phyloP scores from a whole-genome alignment of 2,113 vertebrate species.

The Sorex araneus region DNA sequence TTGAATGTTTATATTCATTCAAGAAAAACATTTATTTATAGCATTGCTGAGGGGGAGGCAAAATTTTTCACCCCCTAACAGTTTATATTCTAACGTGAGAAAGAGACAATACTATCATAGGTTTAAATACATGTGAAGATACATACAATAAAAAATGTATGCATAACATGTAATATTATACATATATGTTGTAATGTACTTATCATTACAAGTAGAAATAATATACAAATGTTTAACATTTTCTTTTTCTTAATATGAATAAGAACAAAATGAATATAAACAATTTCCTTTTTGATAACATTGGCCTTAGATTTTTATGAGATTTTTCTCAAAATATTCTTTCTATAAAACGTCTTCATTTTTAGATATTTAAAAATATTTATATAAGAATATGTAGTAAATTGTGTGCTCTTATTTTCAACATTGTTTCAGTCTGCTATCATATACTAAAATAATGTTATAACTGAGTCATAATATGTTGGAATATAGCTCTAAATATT shows the following conservation, averaged over 20 bases:
- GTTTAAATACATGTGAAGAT: neutral
- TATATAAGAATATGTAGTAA: neutral
- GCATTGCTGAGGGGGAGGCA: neutral
- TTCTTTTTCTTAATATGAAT: constrained; percentile 11
- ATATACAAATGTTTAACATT: neutral
- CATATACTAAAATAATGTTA: constrained; percentile 61
- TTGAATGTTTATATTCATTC: neutral
- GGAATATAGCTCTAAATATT: too few species aligned
- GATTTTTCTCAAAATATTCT: constrained; percentile 43
- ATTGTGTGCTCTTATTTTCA: constrained; percentile 51
- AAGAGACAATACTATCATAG: neutral
- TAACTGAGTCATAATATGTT: constrained; percentile 71
- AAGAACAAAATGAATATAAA: constrained; percentile 34
- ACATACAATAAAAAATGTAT: neutral
- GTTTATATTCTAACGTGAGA: neutral
- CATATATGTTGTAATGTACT: too few species aligned
- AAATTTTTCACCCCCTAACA: neutral
- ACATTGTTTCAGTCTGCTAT: neutral
- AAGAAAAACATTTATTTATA: constrained; percentile 46
- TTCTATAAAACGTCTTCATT: constrained; percentile 7
- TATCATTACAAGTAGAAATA: neutral
- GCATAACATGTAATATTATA: neutral
- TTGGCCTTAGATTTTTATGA: neutral
- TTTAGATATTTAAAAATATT: constrained; percentile 19
- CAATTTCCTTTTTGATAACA: constrained; percentile 42